phyloP scores from a whole-genome alignment of 1,140 invertebrate genomes.

The Eumeta japonica region DNA sequence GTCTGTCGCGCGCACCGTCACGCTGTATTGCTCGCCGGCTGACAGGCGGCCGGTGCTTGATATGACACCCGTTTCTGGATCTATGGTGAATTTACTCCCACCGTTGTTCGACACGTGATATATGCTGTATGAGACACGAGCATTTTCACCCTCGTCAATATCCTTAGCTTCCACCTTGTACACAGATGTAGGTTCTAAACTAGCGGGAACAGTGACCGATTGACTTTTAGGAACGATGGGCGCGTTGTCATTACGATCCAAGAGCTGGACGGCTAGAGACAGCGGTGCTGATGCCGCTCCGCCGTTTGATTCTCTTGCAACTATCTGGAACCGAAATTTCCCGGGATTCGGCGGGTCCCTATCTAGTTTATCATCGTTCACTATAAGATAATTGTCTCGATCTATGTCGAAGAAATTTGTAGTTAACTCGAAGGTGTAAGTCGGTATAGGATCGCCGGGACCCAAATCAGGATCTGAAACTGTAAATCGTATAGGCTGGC shows the following conservation, averaged over 20 bases:
- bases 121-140: conserved; percentile 77
- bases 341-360: conserved; percentile 83
- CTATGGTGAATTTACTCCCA: conserved; percentile 79
- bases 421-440: conserved; percentile 81
- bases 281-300: conserved; percentile 78
- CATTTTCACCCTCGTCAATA: conserved; percentile 82
- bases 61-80: conserved; percentile 76
- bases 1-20: conserved; percentile 80
- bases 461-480: conserved; percentile 80
- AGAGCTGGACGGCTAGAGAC: conserved; percentile 73
- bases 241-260: conserved; percentile 84
- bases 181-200: conserved; percentile 73
- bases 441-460: conserved; percentile 60
- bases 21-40: conserved; percentile 84
- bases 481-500: conserved; percentile 67
- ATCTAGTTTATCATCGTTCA: conserved; percentile 81
- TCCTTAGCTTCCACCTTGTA: conserved; percentile 75
- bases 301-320: conserved; percentile 76
- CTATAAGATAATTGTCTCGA: conserved; percentile 69
- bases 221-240: conserved; percentile 74
- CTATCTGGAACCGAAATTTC: conserved; percentile 74
- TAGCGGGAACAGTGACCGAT: conserved; percentile 77
- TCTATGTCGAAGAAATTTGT: conserved; percentile 81
- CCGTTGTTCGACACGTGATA: conserved; percentile 90
- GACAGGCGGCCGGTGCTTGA: conserved; percentile 73